Evolutionary conservation across 1,140 invertebrate genomes (phyloP).

Genomic region (Cataglyphis hispanica): DNA sequence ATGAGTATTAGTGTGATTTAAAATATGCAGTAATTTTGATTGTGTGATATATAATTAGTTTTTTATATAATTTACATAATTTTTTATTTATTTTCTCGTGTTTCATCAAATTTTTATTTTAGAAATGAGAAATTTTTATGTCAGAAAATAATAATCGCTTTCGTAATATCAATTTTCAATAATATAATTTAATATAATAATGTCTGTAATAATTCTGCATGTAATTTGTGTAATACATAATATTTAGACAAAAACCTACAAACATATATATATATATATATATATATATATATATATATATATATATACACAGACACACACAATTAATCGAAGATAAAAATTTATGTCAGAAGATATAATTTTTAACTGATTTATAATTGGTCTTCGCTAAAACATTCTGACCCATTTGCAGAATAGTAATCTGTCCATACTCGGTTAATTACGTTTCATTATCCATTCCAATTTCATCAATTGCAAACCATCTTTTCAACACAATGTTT

Average conservation of each 20-base stretch:
- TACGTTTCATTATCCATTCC: neutral
- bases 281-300: neutral
- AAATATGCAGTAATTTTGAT: no score
- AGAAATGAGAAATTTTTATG: neutral
- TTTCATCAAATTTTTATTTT: no score
- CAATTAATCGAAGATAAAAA: slow-evolving; percentile 30
- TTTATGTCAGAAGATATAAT: neutral
- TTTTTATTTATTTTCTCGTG: no score
- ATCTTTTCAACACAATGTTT: neutral
- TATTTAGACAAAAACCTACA: slow-evolving; percentile 15
- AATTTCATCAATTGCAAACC: slow-evolving; percentile 13
- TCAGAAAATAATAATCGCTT: neutral
- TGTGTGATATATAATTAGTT: no score
- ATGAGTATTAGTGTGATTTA: no score
- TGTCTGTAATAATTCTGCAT: neutral
- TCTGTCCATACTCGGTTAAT: neutral
- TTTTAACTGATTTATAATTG: slow-evolving; percentile 30
- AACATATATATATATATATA: neutral
- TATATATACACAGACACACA: no score
- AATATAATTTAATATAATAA: slow-evolving; percentile 6
- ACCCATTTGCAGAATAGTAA: neutral
- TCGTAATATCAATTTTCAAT: slow-evolving; percentile 14
- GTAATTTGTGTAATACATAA: neutral
- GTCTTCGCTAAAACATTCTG: neutral
- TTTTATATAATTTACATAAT: no score